phyloP scores from a whole-genome alignment of 2,113 vertebrate genomes.

The Perccottus glenii region DNA sequence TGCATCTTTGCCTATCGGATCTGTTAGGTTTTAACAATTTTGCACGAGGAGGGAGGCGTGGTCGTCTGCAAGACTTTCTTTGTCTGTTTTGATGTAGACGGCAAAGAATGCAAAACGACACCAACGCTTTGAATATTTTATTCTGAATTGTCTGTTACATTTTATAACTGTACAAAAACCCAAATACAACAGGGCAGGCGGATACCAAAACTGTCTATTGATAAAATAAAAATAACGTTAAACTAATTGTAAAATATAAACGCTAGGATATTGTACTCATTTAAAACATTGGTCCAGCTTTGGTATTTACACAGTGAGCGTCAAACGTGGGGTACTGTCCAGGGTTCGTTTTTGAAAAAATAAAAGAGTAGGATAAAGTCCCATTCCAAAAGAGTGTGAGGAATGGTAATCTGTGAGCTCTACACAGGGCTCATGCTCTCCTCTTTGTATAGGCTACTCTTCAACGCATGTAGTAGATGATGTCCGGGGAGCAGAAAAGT shows the following conservation, averaged over 20 bases:
- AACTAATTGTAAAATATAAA: too few species aligned
- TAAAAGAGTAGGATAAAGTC: too few species aligned
- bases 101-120: constrained; percentile 1
- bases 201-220: too few species aligned
- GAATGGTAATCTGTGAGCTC: neutral
- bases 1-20: neutral
- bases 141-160: neutral
- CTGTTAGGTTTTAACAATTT: constrained; percentile 21
- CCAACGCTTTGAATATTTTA: neutral
- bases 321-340: too few species aligned
- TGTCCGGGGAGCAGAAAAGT: constrained; percentile 12
- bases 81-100: constrained; percentile 35
- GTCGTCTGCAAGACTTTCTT: constrained; percentile 40
- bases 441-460: neutral
- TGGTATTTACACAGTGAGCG: too few species aligned
- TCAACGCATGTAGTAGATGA: constrained; percentile 26
- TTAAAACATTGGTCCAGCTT: too few species aligned
- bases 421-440: neutral
- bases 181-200: too few species aligned
- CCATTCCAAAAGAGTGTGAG: neutral
- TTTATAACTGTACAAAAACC: too few species aligned
- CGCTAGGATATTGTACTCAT: too few species aligned
- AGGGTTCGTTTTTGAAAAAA: too few species aligned
- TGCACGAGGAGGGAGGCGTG: constrained; percentile 52
- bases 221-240: too few species aligned